A percentile compares a stretch with the other conserved stretches of the same genome.
Evolutionary conservation across 1,140 invertebrate species (phyloP).

Genomic region (Brachionus angularis): DNA sequence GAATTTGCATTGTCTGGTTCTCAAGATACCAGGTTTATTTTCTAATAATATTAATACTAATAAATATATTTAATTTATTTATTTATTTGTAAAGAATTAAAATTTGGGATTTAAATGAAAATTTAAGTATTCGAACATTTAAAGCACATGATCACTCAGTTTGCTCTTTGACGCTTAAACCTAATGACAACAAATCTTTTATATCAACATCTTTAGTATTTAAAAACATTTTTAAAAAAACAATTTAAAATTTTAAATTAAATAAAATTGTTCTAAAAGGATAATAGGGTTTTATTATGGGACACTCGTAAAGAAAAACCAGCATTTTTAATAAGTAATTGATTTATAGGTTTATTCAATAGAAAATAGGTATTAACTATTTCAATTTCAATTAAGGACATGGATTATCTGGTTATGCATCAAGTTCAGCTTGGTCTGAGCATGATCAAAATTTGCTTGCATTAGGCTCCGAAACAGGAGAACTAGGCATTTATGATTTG

Average conservation of each 20-base stretch:
- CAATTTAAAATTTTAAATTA: background rate
- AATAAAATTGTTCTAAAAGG: background rate
- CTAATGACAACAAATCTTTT: background rate
- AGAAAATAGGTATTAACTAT: background rate
- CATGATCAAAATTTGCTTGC: background rate
- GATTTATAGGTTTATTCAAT: background rate
- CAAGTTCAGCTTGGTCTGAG: background rate
- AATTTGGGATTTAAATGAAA: conserved; percentile 33
- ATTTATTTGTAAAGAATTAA: background rate
- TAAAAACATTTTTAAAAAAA: background rate
- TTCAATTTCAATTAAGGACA: conserved; percentile 5
- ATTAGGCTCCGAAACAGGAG: conserved; percentile 1
- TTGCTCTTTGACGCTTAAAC: background rate
- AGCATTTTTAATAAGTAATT: background rate
- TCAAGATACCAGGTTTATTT: background rate
- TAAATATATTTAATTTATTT: background rate
- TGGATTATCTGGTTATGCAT: background rate
- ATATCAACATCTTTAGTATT: background rate
- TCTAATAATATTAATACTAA: background rate
- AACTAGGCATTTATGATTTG: conserved; percentile 18
- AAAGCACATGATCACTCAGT: conserved; percentile 4
- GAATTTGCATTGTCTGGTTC: conserved; percentile 13
- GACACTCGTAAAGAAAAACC: conserved; percentile 16
- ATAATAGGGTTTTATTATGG: conserved; percentile 8
- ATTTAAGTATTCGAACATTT: conserved; percentile 1